Evolutionary conservation across 2,113 vertebrate species (phyloP), one percentile per base, ranked within the genome.

Genomic region (Antennarius striatus): DNA sequence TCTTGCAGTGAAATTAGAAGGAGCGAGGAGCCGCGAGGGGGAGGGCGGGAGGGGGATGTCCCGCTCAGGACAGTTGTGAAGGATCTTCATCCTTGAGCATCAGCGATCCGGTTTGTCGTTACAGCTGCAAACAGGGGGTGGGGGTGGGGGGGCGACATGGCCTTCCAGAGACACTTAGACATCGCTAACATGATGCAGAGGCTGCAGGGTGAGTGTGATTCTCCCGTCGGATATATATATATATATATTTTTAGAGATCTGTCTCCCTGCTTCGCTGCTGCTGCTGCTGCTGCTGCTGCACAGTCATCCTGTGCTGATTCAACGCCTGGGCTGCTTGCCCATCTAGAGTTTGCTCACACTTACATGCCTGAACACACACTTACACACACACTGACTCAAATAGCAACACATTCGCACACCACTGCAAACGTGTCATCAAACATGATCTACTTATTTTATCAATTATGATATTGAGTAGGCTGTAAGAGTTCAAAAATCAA

Each of bases 181-280:
- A 98, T 99, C 8, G 91, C 94, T 17, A 95, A 96, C 45, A 93
- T 99, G 79, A 98, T 99, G 97, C 97, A 98, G 32, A 95, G 91
- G 71, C 93, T 98, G 84, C 97, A 99, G 90, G 95, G 97, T 99
- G 89, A 91, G 94, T 88, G 70, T 76, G 63, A 29, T 50, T 46
- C 29, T 57, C 71, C 55, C 69, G 16, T 74, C 46, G 11, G 56
- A 36, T 64, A 54, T 63, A n/a, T n/a, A n/a, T n/a, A n/a, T n/a
- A n/a, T 32, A 71, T 73, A 2, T 36, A 2, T 36, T 36, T 36
- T 36, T 36, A 36, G 32, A 14, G 48, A 68, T 53, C 17, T 8
- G 51, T 46, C 60, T 30, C n/a, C 59, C 65, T 78, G 15, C 71
- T 60, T 70, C 81, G 63, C 74, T 73, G 55, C 72, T 82, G 63